phyloP scores from a whole-genome alignment of 2,888 invertebrate genomes.

The Oscheius onirici region DNA sequence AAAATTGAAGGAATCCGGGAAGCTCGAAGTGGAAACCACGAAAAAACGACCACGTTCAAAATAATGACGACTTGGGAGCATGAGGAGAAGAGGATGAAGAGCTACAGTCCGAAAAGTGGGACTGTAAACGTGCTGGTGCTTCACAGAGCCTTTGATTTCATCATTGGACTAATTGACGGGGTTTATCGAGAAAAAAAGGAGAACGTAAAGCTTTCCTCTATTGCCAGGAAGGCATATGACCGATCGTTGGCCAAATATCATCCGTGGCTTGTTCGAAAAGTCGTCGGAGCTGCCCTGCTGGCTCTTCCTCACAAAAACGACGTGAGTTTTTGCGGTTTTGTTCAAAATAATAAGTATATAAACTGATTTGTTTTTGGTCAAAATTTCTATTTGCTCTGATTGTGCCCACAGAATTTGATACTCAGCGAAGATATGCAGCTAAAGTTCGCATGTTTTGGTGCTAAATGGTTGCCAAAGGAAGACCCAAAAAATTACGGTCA shows the following conservation, averaged over 20 bases:
- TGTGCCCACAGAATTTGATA: no score
- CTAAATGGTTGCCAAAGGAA: no score
- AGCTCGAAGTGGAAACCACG: neutral
- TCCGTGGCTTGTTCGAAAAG: neutral
- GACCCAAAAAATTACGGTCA: no score
- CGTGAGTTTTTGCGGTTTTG: no score
- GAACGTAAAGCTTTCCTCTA: neutral
- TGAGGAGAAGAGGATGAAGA: neutral
- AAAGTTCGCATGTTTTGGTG: no score
- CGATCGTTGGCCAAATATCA: neutral
- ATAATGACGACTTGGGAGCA: constrained; percentile 7
- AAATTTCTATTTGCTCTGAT: no score
- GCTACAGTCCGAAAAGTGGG: constrained; percentile 10
- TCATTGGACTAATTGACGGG: constrained; percentile 1
- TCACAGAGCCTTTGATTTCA: neutral
- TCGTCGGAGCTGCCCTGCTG: neutral
- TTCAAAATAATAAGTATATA: no score
- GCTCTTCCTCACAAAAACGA: neutral
- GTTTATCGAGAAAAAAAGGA: neutral
- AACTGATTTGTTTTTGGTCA: no score
- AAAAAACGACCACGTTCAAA: neutral
- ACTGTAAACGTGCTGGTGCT: constrained; percentile 7
- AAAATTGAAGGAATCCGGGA: neutral
- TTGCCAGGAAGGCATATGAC: constrained; percentile 1
- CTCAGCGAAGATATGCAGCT: no score